A percentile compares a stretch with the other conserved stretches of the same genome.
Conservation (phyloP, 2,113 vertebrate species). For the Plestiodon gilberti region DNA sequence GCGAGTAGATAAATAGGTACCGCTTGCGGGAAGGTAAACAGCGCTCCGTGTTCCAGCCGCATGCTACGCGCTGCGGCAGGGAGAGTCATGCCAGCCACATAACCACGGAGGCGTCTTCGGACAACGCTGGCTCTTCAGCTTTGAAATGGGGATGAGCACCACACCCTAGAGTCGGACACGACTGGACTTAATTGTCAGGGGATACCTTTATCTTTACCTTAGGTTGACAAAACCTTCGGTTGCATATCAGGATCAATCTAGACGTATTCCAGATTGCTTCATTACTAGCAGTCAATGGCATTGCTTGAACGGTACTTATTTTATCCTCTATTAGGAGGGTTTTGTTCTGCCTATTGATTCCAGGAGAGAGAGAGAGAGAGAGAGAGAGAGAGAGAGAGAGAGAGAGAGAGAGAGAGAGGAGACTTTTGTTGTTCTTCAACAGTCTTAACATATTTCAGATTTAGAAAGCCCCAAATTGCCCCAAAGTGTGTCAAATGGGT, state of each 20-base stretch:
- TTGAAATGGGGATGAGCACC: too few relatives aligned
- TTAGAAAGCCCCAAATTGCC: slow-evolving; percentile 62
- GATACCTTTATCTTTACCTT: too few relatives aligned
- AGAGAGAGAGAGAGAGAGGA: neutral
- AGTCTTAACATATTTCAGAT: slow-evolving; percentile 68
- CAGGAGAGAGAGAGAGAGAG: slow-evolving; percentile 28
- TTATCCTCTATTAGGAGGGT: slow-evolving; percentile 66
- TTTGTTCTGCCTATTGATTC: slow-evolving; percentile 72
- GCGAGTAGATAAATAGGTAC: too few relatives aligned
- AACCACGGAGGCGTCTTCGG: too few relatives aligned
- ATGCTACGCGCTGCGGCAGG: too few relatives aligned
- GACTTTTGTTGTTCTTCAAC: slow-evolving; percentile 68
- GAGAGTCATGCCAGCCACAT: too few relatives aligned
- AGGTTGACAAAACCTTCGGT: slow-evolving; percentile 65
- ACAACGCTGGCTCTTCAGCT: too few relatives aligned
- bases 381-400: slow-evolving; percentile 25
- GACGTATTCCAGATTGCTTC: slow-evolving; percentile 69
- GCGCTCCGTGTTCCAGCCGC: too few relatives aligned
- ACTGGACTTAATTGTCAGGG: too few relatives aligned
- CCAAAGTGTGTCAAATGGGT: slow-evolving; percentile 63
- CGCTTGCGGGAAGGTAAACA: too few relatives aligned
- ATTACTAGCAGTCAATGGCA: slow-evolving; percentile 72
- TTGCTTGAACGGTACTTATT: slow-evolving; percentile 72
- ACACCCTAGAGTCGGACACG: too few relatives aligned
- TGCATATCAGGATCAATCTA: slow-evolving; percentile 70